Base-by-base conservation (phyloP, 2,888 invertebrate species). In the Gnatocerus cornutus region DNA sequence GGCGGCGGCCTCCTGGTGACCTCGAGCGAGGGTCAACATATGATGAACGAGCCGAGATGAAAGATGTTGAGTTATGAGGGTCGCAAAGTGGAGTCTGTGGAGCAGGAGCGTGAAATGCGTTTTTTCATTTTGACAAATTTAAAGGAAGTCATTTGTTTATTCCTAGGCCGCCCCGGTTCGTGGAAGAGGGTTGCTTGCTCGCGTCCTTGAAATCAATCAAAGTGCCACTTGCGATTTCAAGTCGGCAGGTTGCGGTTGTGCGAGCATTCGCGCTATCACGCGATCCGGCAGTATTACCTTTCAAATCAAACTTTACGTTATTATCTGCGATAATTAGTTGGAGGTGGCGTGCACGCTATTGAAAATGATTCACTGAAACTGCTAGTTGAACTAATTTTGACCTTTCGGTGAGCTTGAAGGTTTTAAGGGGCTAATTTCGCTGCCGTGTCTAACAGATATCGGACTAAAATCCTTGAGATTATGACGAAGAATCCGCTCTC, bases 211-310 rank as follows among this genome's bases (percentile, higher is more conserved):
- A 45, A 50, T 48, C 69, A 71, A 73, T 74, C 71, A 69, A 71
- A 62, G 71, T 72, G 71, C 69, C 73, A 73, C 72, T 74, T 75
- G 73, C 74, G 74, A 73, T 73, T 74, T 75, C 67, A 45, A 64
- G 65, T 27, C 67, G 68, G 55, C 64, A 33, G 52, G 59, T 62
- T 43, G 66, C 62, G 48, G 29, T 53, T 39, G 43, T 52, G 52
- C 41, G 30, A 55, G 56, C 66, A 68, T 71, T 62, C 66, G 48
- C 30, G 29, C 30, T 61, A 56, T 37, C 65, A 65, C 65, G 65
- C 65, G 65, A 65, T 65, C 65, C 65, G 39, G 48, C 65, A 37
- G 48, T 63, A 33, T 55, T 64, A 64, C 64, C 55, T 46, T 65
- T 56, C 65, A 29, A 65, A 56, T 56, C 53, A 37, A 10, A 56